Conservation (phyloP, 2,888 invertebrate species). For the Hymenopus coronatus region DNA sequence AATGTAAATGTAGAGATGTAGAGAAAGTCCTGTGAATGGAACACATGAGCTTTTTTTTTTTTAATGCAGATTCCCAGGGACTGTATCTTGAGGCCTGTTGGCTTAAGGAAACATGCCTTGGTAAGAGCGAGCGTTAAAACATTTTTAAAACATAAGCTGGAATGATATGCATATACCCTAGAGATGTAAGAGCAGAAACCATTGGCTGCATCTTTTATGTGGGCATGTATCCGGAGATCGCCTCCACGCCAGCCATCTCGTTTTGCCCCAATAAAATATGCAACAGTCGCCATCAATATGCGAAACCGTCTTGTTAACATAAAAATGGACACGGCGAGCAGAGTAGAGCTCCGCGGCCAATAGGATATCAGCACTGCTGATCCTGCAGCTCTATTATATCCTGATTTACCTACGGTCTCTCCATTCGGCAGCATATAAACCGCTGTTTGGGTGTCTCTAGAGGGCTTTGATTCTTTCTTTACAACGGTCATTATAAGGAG, state of each 20-base stretch:
- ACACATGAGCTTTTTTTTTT: too few species aligned
- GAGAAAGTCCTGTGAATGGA: too few species aligned
- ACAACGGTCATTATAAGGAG: conserved; percentile 19
- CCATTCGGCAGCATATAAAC: conserved; percentile 19
- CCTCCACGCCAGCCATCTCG: too few species aligned
- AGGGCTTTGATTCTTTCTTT: conserved; percentile 19
- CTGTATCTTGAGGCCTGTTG: too few species aligned
- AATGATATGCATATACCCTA: neutral
- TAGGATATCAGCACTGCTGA: conserved; percentile 12
- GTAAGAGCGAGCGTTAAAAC: neutral
- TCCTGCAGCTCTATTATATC: conserved; percentile 3
- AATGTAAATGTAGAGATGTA: too few species aligned
- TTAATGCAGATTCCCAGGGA: too few species aligned
- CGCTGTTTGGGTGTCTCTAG: conserved; percentile 5
- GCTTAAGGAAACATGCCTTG: neutral
- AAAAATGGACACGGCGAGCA: neutral
- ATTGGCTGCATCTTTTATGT: neutral
- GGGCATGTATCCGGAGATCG: neutral
- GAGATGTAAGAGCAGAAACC: neutral
- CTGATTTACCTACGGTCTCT: conserved; percentile 18
- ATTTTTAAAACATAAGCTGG: neutral
- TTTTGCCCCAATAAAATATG: neutral
- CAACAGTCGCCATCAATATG: neutral
- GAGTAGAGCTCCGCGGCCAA: neutral
- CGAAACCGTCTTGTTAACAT: neutral